A percentile compares a stretch with the other conserved stretches of the same genome.
These are phyloP conservation scores for Porphyrio hochstetteri DNA, from an alignment of 2,113 vertebrate genomes.

Conservation along the genomic window DNA sequence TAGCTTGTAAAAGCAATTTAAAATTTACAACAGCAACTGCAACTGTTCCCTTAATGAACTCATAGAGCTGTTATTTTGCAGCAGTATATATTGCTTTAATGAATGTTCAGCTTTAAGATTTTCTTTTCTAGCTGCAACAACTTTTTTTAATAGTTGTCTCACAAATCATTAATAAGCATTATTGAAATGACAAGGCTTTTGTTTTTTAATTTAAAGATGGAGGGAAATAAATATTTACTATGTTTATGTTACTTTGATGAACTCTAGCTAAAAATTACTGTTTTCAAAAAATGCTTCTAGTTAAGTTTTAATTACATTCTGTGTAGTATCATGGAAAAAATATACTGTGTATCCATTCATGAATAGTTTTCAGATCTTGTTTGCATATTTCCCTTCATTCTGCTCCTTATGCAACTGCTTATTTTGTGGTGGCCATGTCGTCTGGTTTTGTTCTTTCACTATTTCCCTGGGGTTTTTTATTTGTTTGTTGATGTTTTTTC, in stretches of 20 bases:
- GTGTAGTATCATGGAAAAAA: background rate
- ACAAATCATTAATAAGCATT: background rate
- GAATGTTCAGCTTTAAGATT: background rate
- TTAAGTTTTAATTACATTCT: background rate
- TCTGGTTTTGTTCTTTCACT: background rate
- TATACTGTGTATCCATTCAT: background rate
- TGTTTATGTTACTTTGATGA: background rate
- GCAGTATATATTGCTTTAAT: background rate
- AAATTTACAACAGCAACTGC: background rate
- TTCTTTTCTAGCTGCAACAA: background rate
- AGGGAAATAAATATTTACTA: background rate
- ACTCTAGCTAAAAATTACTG: background rate
- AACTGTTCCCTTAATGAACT: background rate
- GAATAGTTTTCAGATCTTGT: background rate
- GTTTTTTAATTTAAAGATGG: background rate
- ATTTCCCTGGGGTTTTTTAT: fast-evolving
- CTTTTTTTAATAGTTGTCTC: background rate
- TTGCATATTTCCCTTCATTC: background rate
- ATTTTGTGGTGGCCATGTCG: background rate
- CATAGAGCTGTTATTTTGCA: background rate
- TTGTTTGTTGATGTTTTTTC: background rate
- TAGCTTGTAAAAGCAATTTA: background rate
- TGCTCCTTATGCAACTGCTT: background rate
- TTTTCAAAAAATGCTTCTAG: background rate
- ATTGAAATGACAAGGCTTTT: background rate